A percentile compares a stretch with the other conserved stretches of the same genome.
phyloP scores from a whole-genome alignment of 2,888 invertebrate genomes.

The Camptogramma bilineatum region DNA sequence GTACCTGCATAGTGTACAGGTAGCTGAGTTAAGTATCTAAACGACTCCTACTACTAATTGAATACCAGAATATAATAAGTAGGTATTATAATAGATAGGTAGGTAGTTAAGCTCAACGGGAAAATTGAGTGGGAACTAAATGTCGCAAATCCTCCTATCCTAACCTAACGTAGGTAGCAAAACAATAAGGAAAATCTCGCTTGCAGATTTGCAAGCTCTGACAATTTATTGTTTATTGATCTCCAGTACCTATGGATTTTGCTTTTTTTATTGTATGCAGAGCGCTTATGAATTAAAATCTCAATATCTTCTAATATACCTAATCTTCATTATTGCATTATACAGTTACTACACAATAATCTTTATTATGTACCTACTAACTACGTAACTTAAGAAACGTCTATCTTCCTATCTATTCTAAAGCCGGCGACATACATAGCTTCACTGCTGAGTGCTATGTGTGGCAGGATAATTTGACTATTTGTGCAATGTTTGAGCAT shows the following conservation, averaged over 20 bases:
- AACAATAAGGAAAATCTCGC: not conserved
- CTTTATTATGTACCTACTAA: too few relatives aligned
- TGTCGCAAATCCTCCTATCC: not conserved
- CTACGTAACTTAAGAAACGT: too few relatives aligned
- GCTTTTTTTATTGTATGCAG: not conserved
- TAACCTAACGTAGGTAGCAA: not conserved
- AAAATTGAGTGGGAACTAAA: not conserved
- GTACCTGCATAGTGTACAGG: too few relatives aligned
- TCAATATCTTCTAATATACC: too few relatives aligned
- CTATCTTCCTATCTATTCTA: too few relatives aligned
- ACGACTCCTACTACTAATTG: slow-evolving; percentile 1
- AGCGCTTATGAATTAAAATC: too few relatives aligned
- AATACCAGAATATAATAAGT: not conserved
- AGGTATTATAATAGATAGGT: not conserved
- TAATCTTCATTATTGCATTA: too few relatives aligned
- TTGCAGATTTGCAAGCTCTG: not conserved
- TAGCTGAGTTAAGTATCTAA: not conserved
- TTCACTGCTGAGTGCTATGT: too few relatives aligned
- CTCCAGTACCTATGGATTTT: not conserved
- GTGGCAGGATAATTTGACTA: too few relatives aligned
- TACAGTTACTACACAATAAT: too few relatives aligned
- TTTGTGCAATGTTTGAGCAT: too few relatives aligned
- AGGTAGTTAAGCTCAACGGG: not conserved
- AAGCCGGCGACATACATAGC: too few relatives aligned
- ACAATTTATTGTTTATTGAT: not conserved